phyloP scores from a whole-genome alignment of 2,113 vertebrate genomes.

The Colistium nudipinnis region DNA sequence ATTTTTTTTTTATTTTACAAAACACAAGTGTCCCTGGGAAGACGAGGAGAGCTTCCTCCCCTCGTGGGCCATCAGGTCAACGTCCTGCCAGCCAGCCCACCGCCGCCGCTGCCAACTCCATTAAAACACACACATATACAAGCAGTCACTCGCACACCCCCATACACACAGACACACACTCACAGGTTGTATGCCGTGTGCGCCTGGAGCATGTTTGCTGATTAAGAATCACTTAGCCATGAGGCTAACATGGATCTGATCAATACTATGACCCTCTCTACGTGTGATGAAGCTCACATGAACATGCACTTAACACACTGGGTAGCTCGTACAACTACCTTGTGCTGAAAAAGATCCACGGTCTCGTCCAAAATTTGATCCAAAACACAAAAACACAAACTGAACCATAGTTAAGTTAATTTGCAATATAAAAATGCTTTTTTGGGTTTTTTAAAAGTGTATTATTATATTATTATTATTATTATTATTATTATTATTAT shows the following conservation, averaged over 20 bases:
- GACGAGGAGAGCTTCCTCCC: conserved; percentile 30
- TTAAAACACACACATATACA: conserved; percentile 36
- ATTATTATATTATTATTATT: too few species aligned
- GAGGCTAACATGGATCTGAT: conserved; percentile 38
- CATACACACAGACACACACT: conserved; percentile 4
- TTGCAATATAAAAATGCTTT: too few species aligned
- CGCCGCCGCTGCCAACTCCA: conserved; percentile 54
- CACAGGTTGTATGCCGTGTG: conserved; percentile 1
- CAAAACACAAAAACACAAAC: too few species aligned
- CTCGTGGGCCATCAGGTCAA: conserved; percentile 47
- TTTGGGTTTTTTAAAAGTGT: too few species aligned
- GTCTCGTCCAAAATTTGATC: too few species aligned
- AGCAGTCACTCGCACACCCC: conserved; percentile 22
- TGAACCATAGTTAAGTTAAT: too few species aligned
- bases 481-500: too few species aligned
- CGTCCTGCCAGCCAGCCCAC: conserved; percentile 54
- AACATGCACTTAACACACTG: conserved; percentile 40
- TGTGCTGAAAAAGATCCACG: too few species aligned
- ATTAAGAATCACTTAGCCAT: conserved; percentile 60
- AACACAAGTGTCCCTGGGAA: too few species aligned
- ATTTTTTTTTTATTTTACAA: too few species aligned
- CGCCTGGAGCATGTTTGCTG: conserved; percentile 39
- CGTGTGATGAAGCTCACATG: conserved; percentile 21
- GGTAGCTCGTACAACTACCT: too few species aligned
- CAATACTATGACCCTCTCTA: conserved; percentile 40